These are phyloP conservation scores for Podotricha telesiphe DNA, from an alignment of 2,888 invertebrate species.

Conservation along the genomic window DNA sequence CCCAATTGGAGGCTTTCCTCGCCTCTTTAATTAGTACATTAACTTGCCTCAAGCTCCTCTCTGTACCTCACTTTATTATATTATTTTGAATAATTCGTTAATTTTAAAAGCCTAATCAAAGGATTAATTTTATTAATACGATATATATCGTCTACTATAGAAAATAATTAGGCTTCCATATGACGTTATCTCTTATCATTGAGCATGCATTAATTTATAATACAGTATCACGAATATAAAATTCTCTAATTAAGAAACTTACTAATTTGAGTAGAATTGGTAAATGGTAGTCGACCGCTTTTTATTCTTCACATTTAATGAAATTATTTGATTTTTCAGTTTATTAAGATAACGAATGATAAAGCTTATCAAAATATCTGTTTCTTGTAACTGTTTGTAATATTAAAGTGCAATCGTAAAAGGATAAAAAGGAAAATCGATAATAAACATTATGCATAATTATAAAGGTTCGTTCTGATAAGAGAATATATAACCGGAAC, in stretches of 20 bases:
- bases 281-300: constrained; percentile 26
- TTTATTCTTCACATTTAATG: constrained; percentile 32
- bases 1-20: too few species aligned
- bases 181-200: constrained; percentile 40
- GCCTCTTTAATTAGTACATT: too few species aligned
- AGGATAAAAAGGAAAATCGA: constrained; percentile 13
- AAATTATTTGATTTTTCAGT: constrained; percentile 25
- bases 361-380: constrained; percentile 15
- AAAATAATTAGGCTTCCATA: constrained; percentile 42
- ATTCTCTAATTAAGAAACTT: constrained; percentile 36
- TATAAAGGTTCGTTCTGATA: constrained; percentile 15
- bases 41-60: too few species aligned
- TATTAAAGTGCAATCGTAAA: constrained; percentile 19
- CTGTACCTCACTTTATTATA: too few species aligned
- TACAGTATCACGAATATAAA: constrained; percentile 32
- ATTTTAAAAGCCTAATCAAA: not conserved
- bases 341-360: constrained; percentile 23
- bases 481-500: constrained; percentile 14
- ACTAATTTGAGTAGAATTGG: constrained; percentile 34
- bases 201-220: constrained; percentile 40
- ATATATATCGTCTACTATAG: constrained; percentile 16
- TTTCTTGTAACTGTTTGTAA: constrained; percentile 19
- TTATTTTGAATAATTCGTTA: not conserved
- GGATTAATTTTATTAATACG: not conserved
- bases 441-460: constrained; percentile 13